Base-by-base conservation (phyloP, 2,888 invertebrate genomes). In the Drosophila eohydei region DNA sequence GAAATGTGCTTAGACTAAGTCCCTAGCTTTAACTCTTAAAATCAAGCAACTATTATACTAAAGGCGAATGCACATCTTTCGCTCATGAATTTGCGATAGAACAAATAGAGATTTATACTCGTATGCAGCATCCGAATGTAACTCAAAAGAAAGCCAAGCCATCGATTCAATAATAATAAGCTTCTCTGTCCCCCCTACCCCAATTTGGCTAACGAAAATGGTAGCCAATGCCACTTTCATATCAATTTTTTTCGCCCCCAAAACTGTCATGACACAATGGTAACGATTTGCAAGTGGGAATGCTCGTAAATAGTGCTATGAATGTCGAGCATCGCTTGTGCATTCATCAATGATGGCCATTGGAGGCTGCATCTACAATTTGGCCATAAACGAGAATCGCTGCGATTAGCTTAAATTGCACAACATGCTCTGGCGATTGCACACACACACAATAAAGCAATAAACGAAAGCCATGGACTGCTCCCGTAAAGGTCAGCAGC, bases 391-490 rank as follows among this genome's bases (percentile, higher is more conserved):
- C 80, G 78, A 72, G 78, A 85, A 81, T 80, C 77, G 78, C 63
- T 63, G 73, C 84, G 89, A 87, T 89, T 89, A 86, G 73, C 71
- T 86, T 76, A 81, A 84, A 89, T 86, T 89, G 89, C 84, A 87
- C 71, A 81, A 77, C 68, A 81, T 51, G 30, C 16, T 34, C 55
- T 28, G 28, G 21, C 52, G 51, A 72, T 71, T 77, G 85, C 73
- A 71, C 80, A 84, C 73, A 71, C 80, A 84, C 69, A 87, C 88
- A 87, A 80, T 84, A 83, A 82, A 73, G 77, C 85, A 80, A 88
- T 88, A 74, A 88, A 74, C 74, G 80, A 60, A 74, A 76, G 78
- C 74, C 70, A 75, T 74, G 66, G 63, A 55, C 32, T 48, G 48
- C 48, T 50, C 61, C 74, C 74, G 68, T 71, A 78, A 84, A 75